Evolutionary conservation across 2,113 vertebrate genomes (phyloP).

Genomic region (Tupaia tana): DNA sequence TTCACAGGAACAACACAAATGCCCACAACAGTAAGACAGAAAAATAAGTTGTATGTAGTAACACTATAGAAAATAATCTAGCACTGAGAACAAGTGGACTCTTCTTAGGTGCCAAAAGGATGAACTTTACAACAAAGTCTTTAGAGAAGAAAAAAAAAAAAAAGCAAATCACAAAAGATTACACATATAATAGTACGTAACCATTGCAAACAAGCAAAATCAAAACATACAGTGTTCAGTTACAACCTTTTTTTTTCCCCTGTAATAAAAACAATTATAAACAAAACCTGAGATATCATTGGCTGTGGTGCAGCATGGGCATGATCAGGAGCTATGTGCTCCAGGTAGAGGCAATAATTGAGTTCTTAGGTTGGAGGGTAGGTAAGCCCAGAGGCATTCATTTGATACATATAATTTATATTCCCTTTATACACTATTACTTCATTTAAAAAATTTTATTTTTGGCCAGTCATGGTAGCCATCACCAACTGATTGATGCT

Average conservation of each 20-base stretch:
- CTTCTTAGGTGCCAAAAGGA: background rate
- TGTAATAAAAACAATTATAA: background rate
- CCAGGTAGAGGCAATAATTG: too few relatives aligned
- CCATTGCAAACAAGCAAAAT: background rate
- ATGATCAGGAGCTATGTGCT: background rate
- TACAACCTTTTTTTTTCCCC: background rate
- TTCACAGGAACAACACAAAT: background rate
- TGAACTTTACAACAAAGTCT: background rate
- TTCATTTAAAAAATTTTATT: background rate
- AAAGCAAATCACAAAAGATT: background rate
- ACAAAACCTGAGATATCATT: background rate
- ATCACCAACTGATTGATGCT: too few relatives aligned
- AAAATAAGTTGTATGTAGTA: background rate
- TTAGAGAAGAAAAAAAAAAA: background rate
- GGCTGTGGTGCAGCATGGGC: background rate
- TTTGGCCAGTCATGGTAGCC: too few relatives aligned
- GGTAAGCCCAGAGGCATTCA: background rate
- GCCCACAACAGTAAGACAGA: background rate
- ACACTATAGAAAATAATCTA: background rate
- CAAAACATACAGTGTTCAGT: background rate
- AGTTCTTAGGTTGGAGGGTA: background rate
- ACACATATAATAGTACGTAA: background rate
- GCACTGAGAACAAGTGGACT: background rate
- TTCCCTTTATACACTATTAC: background rate
- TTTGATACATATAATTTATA: background rate